Conservation (phyloP, 2,888 invertebrate genomes). For the Yponomeuta malinellus region DNA sequence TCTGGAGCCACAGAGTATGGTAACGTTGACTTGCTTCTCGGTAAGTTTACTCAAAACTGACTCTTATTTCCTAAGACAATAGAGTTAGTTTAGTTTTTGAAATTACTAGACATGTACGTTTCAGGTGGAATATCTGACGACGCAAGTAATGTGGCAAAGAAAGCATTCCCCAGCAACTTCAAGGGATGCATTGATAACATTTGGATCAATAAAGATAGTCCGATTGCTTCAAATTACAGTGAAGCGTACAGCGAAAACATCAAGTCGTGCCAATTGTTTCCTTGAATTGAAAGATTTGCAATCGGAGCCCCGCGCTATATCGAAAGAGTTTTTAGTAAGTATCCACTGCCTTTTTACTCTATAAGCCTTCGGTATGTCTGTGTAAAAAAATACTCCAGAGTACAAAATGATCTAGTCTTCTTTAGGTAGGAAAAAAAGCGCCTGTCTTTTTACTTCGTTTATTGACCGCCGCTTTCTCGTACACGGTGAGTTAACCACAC, state of each 20-base stretch:
- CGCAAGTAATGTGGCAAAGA: slow-evolving; percentile 53
- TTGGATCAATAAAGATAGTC: slow-evolving; percentile 47
- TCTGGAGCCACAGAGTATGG: slow-evolving; percentile 34
- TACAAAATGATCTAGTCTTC: slow-evolving; percentile 19
- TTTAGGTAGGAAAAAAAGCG: neutral
- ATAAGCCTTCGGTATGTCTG: neutral
- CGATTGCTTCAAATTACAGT: slow-evolving; percentile 46
- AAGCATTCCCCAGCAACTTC: slow-evolving; percentile 72
- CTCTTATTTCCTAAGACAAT: neutral
- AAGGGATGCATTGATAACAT: slow-evolving; percentile 78
- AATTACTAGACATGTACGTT: slow-evolving; percentile 10
- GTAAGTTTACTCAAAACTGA: slow-evolving; percentile 30
- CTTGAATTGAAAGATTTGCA: slow-evolving; percentile 28
- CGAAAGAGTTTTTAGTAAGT: neutral
- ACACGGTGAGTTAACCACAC: too few species aligned
- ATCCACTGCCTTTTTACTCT: neutral
- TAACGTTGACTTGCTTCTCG: slow-evolving; percentile 51
- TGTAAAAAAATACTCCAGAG: slow-evolving; percentile 12
- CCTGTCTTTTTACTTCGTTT: too few species aligned
- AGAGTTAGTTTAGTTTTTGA: neutral
- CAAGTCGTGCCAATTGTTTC: slow-evolving; percentile 63
- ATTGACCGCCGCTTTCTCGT: too few species aligned
- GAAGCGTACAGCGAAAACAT: slow-evolving; percentile 64
- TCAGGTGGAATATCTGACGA: slow-evolving; percentile 74
- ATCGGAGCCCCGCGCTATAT: slow-evolving; percentile 9